Evolutionary conservation across 2,888 invertebrate species (phyloP).

Genomic region (Phengaris alcon): DNA sequence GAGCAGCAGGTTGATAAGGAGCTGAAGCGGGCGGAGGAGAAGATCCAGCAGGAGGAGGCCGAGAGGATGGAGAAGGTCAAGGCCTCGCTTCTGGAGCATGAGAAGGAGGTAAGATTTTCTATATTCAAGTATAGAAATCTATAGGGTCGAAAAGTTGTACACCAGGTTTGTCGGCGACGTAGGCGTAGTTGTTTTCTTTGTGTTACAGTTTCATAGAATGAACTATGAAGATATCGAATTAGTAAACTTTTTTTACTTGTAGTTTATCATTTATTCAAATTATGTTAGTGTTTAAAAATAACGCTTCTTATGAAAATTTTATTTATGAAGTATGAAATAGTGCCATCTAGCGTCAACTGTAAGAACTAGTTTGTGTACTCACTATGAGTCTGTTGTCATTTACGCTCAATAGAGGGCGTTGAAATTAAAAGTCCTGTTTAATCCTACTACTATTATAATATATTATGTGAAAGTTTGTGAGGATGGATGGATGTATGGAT

Average conservation of each 20-base stretch:
- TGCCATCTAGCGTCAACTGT: not conserved
- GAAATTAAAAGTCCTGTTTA: not conserved
- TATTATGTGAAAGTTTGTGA: too few relatives aligned
- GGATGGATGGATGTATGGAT: too few relatives aligned
- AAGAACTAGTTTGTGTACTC: not conserved
- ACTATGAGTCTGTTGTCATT: not conserved
- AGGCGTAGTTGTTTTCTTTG: too few relatives aligned
- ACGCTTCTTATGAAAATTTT: not conserved
- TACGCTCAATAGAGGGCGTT: not conserved
- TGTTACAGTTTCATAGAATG: too few relatives aligned
- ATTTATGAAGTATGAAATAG: not conserved
- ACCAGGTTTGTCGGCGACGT: too few relatives aligned
- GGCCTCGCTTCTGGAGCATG: constrained; percentile 77
- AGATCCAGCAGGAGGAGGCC: constrained; percentile 56
- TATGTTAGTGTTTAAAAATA: too few relatives aligned
- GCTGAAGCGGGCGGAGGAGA: constrained; percentile 56
- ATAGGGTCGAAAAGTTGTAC: too few relatives aligned
- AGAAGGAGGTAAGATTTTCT: constrained; percentile 62
- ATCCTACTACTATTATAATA: not conserved
- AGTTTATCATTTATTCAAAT: not conserved
- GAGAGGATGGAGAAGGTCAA: constrained; percentile 86
- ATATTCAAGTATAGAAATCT: not conserved
- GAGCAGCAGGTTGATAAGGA: constrained; percentile 58
- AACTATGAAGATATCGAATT: too few relatives aligned
- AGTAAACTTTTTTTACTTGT: not conserved